Conservation (phyloP, 2,797 vertebrate species). For the Micromesistius poutassou region DNA sequence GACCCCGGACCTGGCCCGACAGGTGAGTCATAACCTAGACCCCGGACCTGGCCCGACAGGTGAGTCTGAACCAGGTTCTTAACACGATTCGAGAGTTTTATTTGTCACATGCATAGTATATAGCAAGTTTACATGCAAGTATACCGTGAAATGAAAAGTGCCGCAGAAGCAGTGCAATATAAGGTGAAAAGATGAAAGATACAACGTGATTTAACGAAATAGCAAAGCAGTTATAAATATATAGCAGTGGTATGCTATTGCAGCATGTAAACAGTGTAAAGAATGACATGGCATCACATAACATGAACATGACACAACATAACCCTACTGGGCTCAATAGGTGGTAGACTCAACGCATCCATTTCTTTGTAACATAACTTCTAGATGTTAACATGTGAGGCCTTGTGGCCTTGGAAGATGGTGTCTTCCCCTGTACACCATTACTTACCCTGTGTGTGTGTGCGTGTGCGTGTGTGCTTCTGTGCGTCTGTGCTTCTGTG, state of each 20-base stretch:
- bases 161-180: too few species aligned
- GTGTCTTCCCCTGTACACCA: background rate
- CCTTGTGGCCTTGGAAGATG: background rate
- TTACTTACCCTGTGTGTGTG: constrained; percentile 7
- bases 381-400: background rate
- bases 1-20: constrained; percentile 63
- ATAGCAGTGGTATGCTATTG: background rate
- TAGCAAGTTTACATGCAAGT: too few species aligned
- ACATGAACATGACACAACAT: too few species aligned
- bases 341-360: constrained; percentile 28
- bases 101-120: too few species aligned
- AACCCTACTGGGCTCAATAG: constrained; percentile 68
- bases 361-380: background rate
- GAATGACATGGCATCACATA: background rate
- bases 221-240: too few species aligned
- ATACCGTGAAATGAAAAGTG: too few species aligned
- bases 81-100: too few species aligned
- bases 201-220: too few species aligned
- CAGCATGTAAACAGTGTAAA: too few species aligned
- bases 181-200: too few species aligned
- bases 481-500: constrained; percentile 14
- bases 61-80: background rate
- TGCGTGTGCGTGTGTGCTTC: background rate
- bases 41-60: background rate
- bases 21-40: constrained; percentile 39